Evolutionary conservation across 1,140 invertebrate genomes (phyloP).

Genomic region (Bicyclus anynana): DNA sequence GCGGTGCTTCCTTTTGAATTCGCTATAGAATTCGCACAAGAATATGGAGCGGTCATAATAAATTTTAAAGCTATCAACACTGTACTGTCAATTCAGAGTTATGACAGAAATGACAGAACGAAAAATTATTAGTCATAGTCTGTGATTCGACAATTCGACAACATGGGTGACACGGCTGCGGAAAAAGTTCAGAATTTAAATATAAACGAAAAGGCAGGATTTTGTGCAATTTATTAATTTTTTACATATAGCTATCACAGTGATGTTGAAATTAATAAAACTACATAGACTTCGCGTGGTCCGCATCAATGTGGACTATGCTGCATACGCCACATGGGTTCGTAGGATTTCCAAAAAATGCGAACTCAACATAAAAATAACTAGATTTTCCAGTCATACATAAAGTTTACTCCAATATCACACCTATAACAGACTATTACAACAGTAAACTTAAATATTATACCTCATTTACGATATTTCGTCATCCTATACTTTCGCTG

Average conservation of each 20-base stretch:
- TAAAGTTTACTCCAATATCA: not conserved
- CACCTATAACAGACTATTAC: not conserved
- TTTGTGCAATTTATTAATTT: conserved; percentile 58
- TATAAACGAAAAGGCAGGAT: conserved; percentile 83
- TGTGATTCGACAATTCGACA: conserved; percentile 41
- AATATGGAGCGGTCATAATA: too few species aligned
- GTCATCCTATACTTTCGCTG: not conserved
- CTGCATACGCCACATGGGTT: conserved; percentile 80
- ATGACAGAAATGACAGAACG: not conserved
- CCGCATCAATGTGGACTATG: conserved; percentile 68
- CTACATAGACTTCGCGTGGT: conserved; percentile 72
- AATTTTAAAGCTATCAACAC: too few species aligned
- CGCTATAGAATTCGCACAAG: too few species aligned
- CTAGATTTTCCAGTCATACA: not conserved
- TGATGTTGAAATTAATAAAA: conserved; percentile 77
- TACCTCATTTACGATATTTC: not conserved
- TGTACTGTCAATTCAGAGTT: too few species aligned
- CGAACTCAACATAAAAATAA: conserved; percentile 14
- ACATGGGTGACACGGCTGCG: conserved; percentile 76
- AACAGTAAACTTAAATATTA: not conserved
- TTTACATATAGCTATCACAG: conserved; percentile 46
- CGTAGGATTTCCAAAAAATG: conserved; percentile 72
- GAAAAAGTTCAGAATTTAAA: conserved; percentile 78
- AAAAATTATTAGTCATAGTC: conserved; percentile 25
- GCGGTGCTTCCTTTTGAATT: too few species aligned